phyloP scores from a whole-genome alignment of 2,113 vertebrate genomes.

The Columba livia region DNA sequence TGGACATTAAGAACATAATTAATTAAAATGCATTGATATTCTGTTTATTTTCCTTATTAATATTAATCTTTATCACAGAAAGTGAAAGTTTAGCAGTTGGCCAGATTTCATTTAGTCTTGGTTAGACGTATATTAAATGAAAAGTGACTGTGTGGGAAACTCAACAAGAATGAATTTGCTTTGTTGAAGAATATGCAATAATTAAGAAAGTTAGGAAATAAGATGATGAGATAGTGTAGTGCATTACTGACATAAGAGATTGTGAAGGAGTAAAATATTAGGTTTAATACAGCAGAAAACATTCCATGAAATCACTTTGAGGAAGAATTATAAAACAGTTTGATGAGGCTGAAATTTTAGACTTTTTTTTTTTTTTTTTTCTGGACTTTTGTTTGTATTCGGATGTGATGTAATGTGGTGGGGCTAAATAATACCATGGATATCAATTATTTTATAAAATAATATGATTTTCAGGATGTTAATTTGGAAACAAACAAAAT shows the following conservation, averaged over 20 bases:
- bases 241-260: background rate
- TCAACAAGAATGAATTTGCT: background rate
- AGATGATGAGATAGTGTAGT: background rate
- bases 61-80: background rate
- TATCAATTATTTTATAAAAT: no score
- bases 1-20: background rate
- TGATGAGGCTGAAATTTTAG: no score
- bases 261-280: background rate
- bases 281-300: accelerated
- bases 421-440: no score
- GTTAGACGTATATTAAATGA: background rate
- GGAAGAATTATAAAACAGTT: no score
- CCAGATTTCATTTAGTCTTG: background rate
- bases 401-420: no score
- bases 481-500: no score
- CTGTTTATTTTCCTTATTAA: background rate
- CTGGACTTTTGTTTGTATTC: no score
- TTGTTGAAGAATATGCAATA: background rate
- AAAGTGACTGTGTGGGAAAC: background rate
- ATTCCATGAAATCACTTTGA: background rate
- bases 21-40: background rate
- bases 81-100: background rate
- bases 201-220: background rate
- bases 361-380: background rate
- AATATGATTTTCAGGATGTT: no score